Evolutionary conservation across 2,797 vertebrate species (phyloP).

Genomic region (Hyperoplus lanceolatus): DNA sequence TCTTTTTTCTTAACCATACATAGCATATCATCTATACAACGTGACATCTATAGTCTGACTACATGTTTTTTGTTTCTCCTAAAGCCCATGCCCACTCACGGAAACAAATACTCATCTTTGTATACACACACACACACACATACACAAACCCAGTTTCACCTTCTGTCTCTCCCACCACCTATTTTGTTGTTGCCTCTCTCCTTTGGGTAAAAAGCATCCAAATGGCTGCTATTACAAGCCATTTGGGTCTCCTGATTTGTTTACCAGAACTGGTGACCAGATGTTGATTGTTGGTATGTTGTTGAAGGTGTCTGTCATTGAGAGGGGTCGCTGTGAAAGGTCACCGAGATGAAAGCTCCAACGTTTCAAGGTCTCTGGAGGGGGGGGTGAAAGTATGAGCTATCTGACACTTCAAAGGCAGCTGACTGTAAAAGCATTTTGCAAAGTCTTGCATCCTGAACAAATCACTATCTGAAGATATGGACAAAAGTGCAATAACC

Average conservation of each 20-base stretch:
- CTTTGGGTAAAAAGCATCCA: slow-evolving; percentile 70
- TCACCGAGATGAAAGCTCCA: slow-evolving; percentile 75
- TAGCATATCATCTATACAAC: background rate
- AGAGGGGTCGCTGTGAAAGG: slow-evolving; percentile 57
- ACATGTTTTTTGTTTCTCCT: background rate
- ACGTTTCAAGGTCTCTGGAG: slow-evolving; percentile 18
- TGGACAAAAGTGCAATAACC: slow-evolving; percentile 24
- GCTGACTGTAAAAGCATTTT: slow-evolving; percentile 50
- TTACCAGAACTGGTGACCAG: slow-evolving; percentile 66
- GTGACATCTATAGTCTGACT: background rate
- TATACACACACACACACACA: background rate
- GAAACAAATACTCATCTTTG: background rate
- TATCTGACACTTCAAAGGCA: slow-evolving; percentile 63
- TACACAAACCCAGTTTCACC: slow-evolving; percentile 12
- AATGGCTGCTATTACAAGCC: slow-evolving; percentile 70
- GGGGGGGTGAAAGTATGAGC: slow-evolving; percentile 52
- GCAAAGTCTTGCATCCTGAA: slow-evolving; percentile 40
- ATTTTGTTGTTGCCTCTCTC: background rate
- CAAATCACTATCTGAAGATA: slow-evolving; percentile 42
- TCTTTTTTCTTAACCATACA: background rate
- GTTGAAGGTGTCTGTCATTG: slow-evolving; percentile 47
- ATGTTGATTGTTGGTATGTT: slow-evolving; percentile 60
- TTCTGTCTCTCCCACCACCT: slow-evolving; percentile 12
- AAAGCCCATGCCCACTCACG: background rate
- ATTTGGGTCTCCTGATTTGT: slow-evolving; percentile 72